Evolutionary conservation across 2,888 invertebrate genomes (phyloP).

Genomic region (Yponomeuta malinellus): DNA sequence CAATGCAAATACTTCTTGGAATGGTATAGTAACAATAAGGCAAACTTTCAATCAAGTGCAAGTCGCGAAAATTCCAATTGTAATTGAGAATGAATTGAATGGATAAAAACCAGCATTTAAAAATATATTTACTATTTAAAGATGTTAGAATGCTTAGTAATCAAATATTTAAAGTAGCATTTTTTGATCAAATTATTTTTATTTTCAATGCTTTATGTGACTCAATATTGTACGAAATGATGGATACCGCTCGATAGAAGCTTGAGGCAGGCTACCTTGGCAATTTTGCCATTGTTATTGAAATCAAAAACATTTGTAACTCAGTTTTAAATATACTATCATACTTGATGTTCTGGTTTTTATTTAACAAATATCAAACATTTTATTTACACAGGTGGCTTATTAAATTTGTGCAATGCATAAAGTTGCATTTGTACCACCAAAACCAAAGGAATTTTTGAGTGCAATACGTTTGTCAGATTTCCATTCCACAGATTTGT

Average conservation of each 20-base stretch:
- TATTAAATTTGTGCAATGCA: constrained; percentile 72
- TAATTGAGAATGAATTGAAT: constrained; percentile 40
- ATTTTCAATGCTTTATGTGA: constrained; percentile 66
- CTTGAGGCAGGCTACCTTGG: constrained; percentile 54
- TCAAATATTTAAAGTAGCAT: constrained; percentile 64
- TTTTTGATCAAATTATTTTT: constrained; percentile 69
- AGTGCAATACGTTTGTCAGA: constrained; percentile 81
- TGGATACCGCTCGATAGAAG: constrained; percentile 55
- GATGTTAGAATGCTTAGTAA: constrained; percentile 67
- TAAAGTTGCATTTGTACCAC: constrained; percentile 96
- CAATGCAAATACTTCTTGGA: not conserved
- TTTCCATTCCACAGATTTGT: constrained; percentile 76
- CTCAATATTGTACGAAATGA: constrained; percentile 60
- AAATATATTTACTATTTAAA: constrained; percentile 63
- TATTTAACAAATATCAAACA: constrained; percentile 23
- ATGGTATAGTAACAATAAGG: not conserved
- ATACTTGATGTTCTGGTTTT: constrained; percentile 48
- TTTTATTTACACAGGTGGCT: not conserved
- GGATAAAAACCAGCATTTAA: constrained; percentile 69
- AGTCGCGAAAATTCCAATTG: constrained; percentile 53
- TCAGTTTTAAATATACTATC: constrained; percentile 72
- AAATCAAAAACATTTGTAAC: constrained; percentile 68
- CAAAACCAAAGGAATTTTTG: constrained; percentile 99
- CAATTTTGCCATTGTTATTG: constrained; percentile 58
- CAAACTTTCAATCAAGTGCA: constrained; percentile 40